Percentiles rank a stretch among this genome's conserved stretches.
Evolutionary conservation across 2,113 vertebrate genomes (phyloP).

Genomic region (Trinectes maculatus): DNA sequence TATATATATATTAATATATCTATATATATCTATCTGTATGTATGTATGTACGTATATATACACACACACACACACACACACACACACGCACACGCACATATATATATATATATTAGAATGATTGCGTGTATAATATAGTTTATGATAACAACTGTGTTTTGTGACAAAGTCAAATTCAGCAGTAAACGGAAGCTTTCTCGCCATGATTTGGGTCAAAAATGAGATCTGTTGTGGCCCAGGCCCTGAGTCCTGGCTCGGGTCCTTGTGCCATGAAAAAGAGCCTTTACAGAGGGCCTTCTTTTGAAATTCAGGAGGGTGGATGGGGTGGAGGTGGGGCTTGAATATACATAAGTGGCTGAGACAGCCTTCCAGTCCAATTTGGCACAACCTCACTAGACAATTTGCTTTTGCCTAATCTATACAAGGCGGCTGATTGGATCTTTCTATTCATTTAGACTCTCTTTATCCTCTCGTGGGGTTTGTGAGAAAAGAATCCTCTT

Average conservation of each 20-base stretch:
- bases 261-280: conserved; percentile 76
- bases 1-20: too few relatives aligned
- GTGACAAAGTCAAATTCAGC: conserved; percentile 40
- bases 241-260: conserved; percentile 72
- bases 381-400: conserved; percentile 68
- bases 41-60: too few relatives aligned
- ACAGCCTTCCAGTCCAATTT: conserved; percentile 73
- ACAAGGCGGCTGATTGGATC: conserved; percentile 51
- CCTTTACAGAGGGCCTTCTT: conserved; percentile 70
- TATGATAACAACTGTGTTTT: not conserved
- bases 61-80: too few relatives aligned
- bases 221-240: conserved; percentile 62
- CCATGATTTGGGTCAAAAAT: conserved; percentile 67
- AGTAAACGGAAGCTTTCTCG: conserved; percentile 63
- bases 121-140: too few relatives aligned
- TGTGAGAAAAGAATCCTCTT: conserved; percentile 37
- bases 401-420: conserved; percentile 57
- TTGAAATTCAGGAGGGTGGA: conserved; percentile 55
- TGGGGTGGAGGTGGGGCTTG: conserved; percentile 79
- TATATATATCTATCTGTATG: too few relatives aligned
- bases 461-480: conserved; percentile 23
- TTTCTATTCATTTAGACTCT: conserved; percentile 22
- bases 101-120: too few relatives aligned
- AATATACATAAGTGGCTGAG: conserved; percentile 76
- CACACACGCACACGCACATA: too few relatives aligned